These are phyloP conservation scores for Aplysina aerophoba DNA, from an alignment of 37 sponge, comb jelly and placozoan species.

Conservation along the genomic window DNA sequence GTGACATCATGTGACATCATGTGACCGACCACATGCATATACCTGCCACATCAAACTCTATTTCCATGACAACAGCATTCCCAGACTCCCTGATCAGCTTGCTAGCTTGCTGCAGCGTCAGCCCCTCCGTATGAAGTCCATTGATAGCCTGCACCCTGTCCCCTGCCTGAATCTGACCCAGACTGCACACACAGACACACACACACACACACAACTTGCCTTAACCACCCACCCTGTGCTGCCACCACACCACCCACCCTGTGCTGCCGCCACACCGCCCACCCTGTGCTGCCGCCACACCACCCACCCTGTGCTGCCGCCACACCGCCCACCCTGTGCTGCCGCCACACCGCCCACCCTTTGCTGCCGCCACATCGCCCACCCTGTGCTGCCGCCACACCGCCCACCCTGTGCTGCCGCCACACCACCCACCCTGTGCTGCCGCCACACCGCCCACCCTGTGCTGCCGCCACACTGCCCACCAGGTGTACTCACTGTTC, in stretches of 20 bases:
- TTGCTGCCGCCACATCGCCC: too few relatives aligned
- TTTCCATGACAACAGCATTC: constrained; percentile 54
- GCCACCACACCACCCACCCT: background rate
- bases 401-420: too few relatives aligned
- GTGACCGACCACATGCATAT: background rate
- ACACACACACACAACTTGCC: too few relatives aligned
- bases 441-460: background rate
- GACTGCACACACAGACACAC: constrained; percentile 21
- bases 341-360: background rate
- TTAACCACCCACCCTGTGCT: too few relatives aligned
- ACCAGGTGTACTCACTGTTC: constrained; percentile 37
- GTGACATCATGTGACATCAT: too few relatives aligned
- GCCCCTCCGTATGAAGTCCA: constrained; percentile 47
- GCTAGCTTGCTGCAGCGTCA: constrained; percentile 63
- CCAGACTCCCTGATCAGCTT: constrained; percentile 74
- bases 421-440: too few relatives aligned
- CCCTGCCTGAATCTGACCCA: constrained; percentile 65
- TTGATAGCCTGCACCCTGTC: constrained; percentile 70
- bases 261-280: too few relatives aligned
- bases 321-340: too few relatives aligned
- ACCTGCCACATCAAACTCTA: constrained; percentile 78
- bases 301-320: too few relatives aligned
- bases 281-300: background rate
- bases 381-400: background rate
- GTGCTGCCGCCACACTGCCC: background rate